These are phyloP conservation scores for Carcina quercana DNA, from an alignment of 2,888 invertebrate genomes.

Conservation along the genomic window DNA sequence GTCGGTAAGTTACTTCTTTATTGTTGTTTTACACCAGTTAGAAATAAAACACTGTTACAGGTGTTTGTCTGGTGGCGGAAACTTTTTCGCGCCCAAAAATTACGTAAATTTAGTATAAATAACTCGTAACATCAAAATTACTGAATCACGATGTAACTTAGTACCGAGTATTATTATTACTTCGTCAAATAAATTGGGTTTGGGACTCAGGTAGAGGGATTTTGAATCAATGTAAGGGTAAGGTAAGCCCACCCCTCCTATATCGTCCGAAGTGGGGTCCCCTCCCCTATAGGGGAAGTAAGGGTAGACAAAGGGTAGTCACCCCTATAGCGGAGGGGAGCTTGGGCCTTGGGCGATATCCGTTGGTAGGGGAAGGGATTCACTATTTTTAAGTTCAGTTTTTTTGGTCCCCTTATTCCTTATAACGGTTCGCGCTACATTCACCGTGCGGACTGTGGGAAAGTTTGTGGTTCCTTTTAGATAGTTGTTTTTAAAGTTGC, in stretches of 20 bases:
- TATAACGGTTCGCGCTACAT: conserved; percentile 35
- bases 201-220: conserved; percentile 41
- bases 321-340: conserved; percentile 65
- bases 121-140: too few species aligned
- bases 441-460: conserved; percentile 29
- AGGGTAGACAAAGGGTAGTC: conserved; percentile 70
- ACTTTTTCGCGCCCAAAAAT: too few species aligned
- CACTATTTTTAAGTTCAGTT: conserved; percentile 50
- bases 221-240: conserved; percentile 53
- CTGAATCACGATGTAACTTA: too few species aligned
- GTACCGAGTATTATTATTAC: conserved; percentile 28
- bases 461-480: conserved; percentile 20
- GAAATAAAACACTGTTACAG: too few species aligned
- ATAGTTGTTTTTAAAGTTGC: neutral
- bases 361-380: conserved; percentile 55
- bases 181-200: conserved; percentile 18
- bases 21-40: too few species aligned
- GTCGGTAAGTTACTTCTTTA: too few species aligned
- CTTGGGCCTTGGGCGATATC: conserved; percentile 55
- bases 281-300: conserved; percentile 65
- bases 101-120: too few species aligned
- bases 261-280: conserved; percentile 56
- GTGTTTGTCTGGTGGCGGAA: too few species aligned
- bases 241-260: conserved; percentile 60
- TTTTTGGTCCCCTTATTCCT: conserved; percentile 32